A percentile compares a stretch with the other conserved stretches of the same genome.
Conservation (phyloP, 2,113 vertebrate genomes). For the Osmerus mordax region DNA sequence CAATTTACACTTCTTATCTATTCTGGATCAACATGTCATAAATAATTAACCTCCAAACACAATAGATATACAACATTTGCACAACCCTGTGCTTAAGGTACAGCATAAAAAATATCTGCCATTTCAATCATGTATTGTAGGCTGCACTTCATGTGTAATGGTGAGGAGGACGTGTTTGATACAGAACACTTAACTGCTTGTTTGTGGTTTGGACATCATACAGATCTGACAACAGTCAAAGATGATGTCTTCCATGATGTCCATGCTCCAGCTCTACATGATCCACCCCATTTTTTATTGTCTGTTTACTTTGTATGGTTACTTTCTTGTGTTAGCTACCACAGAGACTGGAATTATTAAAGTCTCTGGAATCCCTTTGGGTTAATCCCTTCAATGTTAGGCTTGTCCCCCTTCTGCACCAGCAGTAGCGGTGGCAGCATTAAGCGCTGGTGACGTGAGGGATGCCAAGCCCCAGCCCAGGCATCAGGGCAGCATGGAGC, state of each 20-base stretch:
- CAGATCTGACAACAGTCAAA: too few relatives aligned
- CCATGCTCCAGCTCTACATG: too few relatives aligned
- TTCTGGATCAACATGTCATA: neutral
- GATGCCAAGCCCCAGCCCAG: constrained; percentile 47
- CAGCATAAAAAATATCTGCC: too few relatives aligned
- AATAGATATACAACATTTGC: neutral
- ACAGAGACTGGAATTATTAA: constrained; percentile 45
- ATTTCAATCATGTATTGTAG: too few relatives aligned
- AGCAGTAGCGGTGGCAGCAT: constrained; percentile 31
- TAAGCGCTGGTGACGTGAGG: constrained; percentile 20
- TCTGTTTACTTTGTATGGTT: constrained; percentile 40
- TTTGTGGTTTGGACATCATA: too few relatives aligned
- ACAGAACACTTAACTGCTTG: too few relatives aligned
- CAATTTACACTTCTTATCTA: neutral
- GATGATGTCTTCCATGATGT: too few relatives aligned
- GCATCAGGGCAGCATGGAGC: constrained; percentile 56
- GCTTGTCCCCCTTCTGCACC: constrained; percentile 37
- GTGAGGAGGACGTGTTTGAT: too few relatives aligned
- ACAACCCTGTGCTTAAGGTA: neutral
- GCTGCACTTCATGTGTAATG: too few relatives aligned
- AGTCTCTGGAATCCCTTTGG: constrained; percentile 34
- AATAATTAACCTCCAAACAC: neutral
- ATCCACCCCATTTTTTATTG: constrained; percentile 5
- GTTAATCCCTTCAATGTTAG: constrained; percentile 55
- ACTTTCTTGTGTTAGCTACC: constrained; percentile 38